A percentile compares a stretch with the other conserved stretches of the same genome.
Evolutionary conservation across 2,797 vertebrate genomes (phyloP).

Genomic region (Rhinatrema bivittatum): DNA sequence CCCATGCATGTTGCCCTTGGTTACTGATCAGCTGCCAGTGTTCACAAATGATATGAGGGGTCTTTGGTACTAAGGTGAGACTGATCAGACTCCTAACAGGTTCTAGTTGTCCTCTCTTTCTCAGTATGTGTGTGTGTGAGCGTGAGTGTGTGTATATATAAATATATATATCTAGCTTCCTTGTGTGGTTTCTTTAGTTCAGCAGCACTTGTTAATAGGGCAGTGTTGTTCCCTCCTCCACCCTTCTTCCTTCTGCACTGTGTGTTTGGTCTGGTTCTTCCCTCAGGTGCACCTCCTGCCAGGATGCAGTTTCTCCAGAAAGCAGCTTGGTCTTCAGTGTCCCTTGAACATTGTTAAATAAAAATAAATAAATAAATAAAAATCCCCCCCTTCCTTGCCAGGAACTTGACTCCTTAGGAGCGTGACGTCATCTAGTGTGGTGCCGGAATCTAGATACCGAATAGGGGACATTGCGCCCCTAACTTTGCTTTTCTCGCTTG

Average conservation of each 20-base stretch:
- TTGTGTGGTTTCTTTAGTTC: constrained; percentile 24
- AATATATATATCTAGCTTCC: constrained; percentile 11
- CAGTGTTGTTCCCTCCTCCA: constrained; percentile 10
- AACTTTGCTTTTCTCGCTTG: too few relatives aligned
- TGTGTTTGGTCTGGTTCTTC: constrained; percentile 3
- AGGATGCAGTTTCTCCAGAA: constrained; percentile 44
- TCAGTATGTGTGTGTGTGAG: constrained; percentile 1
- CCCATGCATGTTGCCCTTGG: constrained; percentile 29
- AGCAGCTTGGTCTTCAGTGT: constrained; percentile 38
- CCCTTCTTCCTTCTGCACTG: constrained; percentile 27
- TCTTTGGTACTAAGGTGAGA: constrained; percentile 5
- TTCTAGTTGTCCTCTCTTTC: background rate
- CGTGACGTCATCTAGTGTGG: too few relatives aligned
- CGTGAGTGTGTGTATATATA: constrained; percentile 15
- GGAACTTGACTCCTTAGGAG: too few relatives aligned
- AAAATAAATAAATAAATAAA: too few relatives aligned
- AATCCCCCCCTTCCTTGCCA: too few relatives aligned
- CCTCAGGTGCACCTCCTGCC: constrained; percentile 35
- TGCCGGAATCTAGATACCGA: too few relatives aligned
- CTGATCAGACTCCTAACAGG: background rate
- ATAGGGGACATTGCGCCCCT: too few relatives aligned
- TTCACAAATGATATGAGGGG: constrained; percentile 17
- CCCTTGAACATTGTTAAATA: too few relatives aligned
- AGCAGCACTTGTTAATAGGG: constrained; percentile 9
- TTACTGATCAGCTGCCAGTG: constrained; percentile 29